Percentiles rank a stretch among this genome's conserved stretches.
Conservation (phyloP, 2,797 vertebrate genomes). For the Clarias pachynema region DNA sequence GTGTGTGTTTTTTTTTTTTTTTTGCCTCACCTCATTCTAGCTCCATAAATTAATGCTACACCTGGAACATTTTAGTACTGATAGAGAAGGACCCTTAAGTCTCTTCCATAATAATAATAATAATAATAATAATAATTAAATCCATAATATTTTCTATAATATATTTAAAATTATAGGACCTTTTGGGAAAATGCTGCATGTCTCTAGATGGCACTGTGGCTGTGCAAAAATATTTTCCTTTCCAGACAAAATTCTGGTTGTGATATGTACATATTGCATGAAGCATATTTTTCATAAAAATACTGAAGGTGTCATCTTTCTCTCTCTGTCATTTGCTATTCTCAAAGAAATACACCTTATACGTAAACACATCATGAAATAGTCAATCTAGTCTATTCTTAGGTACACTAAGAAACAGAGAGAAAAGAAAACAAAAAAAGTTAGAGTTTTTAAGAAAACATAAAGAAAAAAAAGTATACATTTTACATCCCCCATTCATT, state of each 20-base stretch:
- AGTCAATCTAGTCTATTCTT: background rate
- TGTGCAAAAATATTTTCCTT: background rate
- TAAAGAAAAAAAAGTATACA: background rate
- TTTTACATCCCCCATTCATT: conserved; percentile 10
- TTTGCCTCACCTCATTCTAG: background rate
- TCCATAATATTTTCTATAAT: background rate
- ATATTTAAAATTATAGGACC: background rate
- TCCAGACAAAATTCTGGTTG: background rate
- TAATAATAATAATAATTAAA: no score
- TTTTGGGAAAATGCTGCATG: conserved; percentile 3
- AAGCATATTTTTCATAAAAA: background rate
- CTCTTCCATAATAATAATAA: background rate
- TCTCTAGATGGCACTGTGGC: conserved; percentile 16
- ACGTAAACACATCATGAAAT: background rate
- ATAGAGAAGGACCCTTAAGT: background rate
- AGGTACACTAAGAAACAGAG: background rate
- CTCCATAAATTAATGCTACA: background rate
- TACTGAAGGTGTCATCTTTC: background rate
- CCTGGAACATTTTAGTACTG: background rate
- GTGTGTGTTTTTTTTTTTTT: background rate
- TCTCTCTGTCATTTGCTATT: background rate
- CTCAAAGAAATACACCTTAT: background rate
- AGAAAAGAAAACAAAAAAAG: background rate
- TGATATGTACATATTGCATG: background rate
- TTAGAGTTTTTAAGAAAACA: background rate